Evolutionary conservation across 2,797 vertebrate species (phyloP).

Genomic region (Amblyopsis hoosieri): DNA sequence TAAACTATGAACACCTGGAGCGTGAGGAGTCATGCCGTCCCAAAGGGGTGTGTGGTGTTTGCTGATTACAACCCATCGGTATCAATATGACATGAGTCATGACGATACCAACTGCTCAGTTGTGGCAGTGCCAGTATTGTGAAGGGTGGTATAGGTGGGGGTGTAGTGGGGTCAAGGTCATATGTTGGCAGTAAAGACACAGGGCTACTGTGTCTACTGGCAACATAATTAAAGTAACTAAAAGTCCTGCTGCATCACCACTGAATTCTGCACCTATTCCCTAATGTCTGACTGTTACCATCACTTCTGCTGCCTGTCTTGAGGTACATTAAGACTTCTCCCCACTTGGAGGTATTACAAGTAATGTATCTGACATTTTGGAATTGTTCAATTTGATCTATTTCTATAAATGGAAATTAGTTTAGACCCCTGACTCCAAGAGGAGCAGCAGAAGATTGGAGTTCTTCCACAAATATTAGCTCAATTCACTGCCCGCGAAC

Average conservation of each 20-base stretch:
- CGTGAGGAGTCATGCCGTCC: conserved; percentile 23
- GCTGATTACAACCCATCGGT: conserved; percentile 75
- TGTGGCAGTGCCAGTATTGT: conserved; percentile 57
- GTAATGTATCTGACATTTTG: not conserved
- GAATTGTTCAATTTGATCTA: too few relatives aligned
- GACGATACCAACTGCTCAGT: conserved; percentile 68
- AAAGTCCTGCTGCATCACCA: conserved; percentile 32
- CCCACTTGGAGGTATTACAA: not conserved
- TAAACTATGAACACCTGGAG: conserved; percentile 51
- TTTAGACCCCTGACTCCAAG: too few relatives aligned
- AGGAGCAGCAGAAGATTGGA: too few relatives aligned
- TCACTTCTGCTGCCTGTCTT: not conserved
- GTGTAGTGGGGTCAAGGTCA: conserved; percentile 42
- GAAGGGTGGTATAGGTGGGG: conserved; percentile 33
- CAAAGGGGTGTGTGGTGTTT: conserved; percentile 40
- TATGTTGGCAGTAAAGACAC: too few relatives aligned
- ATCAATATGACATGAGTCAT: conserved; percentile 70
- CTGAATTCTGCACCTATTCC: conserved; percentile 1
- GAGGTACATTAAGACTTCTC: not conserved
- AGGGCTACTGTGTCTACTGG: conserved; percentile 45
- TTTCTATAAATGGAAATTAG: too few relatives aligned
- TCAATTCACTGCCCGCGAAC: too few relatives aligned
- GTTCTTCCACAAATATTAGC: too few relatives aligned
- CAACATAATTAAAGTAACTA: conserved; percentile 21
- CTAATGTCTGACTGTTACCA: not conserved